phyloP scores from a whole-genome alignment of 2,888 invertebrate species.

The Chloroclystis v-ata region DNA sequence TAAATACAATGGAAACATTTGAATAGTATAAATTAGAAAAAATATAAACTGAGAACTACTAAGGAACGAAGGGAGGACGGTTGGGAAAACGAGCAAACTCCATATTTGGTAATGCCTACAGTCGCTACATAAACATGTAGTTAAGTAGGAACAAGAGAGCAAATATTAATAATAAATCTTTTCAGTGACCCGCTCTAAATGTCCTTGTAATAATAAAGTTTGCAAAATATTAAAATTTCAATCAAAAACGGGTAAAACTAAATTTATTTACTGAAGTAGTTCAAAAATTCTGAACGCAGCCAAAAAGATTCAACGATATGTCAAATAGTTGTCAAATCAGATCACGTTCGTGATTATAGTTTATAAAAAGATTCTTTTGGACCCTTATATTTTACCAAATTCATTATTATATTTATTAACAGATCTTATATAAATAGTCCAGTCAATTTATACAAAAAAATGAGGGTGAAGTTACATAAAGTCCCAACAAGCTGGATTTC shows the following conservation, averaged over 20 bases:
- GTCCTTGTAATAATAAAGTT: neutral
- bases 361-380: no score
- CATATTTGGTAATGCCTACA: slow-evolving; percentile 83
- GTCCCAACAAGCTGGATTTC: no score
- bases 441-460: no score
- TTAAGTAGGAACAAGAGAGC: slow-evolving; percentile 16
- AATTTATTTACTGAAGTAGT: slow-evolving; percentile 31
- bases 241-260: slow-evolving; percentile 27
- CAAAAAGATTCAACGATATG: slow-evolving; percentile 21
- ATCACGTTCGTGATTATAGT: slow-evolving; percentile 34
- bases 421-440: no score
- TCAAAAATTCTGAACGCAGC: slow-evolving; percentile 54
- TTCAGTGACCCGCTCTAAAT: neutral
- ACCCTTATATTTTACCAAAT: no score
- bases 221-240: slow-evolving; percentile 17
- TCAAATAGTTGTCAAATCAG: slow-evolving; percentile 36
- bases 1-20: slow-evolving; percentile 73
- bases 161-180: neutral
- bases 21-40: slow-evolving; percentile 60
- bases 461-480: no score
- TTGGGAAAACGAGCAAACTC: slow-evolving; percentile 81
- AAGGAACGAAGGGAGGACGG: slow-evolving; percentile 78
- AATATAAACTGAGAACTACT: slow-evolving; percentile 74
- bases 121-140: slow-evolving; percentile 56
- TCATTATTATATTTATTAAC: no score